Evolutionary conservation across 2,113 vertebrate genomes (phyloP).

Genomic region (Callospermophilus lateralis): DNA sequence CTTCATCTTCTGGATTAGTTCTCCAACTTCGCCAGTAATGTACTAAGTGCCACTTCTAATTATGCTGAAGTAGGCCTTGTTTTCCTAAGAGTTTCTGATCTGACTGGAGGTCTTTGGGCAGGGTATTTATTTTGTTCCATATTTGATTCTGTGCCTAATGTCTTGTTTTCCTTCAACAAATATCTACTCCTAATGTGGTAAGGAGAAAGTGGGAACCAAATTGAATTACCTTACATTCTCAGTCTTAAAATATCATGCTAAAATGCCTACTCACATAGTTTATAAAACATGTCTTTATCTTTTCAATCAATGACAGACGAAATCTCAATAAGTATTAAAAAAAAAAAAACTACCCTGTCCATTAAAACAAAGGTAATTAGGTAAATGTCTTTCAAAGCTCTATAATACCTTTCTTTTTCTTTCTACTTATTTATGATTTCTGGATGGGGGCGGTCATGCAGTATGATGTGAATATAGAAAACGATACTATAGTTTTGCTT

Average conservation of each 20-base stretch:
- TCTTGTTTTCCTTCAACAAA: slow-evolving; percentile 54
- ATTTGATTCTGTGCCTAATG: slow-evolving; percentile 3
- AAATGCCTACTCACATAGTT: not conserved
- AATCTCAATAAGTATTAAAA: not conserved
- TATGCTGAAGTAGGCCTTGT: not conserved
- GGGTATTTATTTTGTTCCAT: not conserved
- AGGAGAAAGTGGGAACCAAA: not conserved
- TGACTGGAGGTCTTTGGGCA: not conserved
- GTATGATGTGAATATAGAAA: slow-evolving; percentile 45
- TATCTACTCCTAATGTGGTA: not conserved
- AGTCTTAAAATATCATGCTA: slow-evolving; percentile 5
- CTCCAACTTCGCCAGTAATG: slow-evolving; percentile 2
- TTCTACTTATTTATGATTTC: slow-evolving; percentile 41
- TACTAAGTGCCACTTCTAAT: slow-evolving; percentile 7
- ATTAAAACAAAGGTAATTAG: not conserved
- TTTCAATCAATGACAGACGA: slow-evolving; percentile 3
- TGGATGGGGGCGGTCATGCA: not conserved
- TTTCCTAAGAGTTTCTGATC: not conserved
- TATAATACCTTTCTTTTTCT: not conserved
- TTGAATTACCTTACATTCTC: not conserved
- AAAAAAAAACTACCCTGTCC: not conserved
- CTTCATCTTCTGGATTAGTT: not conserved
- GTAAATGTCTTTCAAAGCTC: slow-evolving; percentile 13
- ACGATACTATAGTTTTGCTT: slow-evolving; percentile 37
- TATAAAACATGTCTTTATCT: not conserved